Conservation (phyloP, 2,797 vertebrate genomes). For the Peromyscus aztecus region DNA sequence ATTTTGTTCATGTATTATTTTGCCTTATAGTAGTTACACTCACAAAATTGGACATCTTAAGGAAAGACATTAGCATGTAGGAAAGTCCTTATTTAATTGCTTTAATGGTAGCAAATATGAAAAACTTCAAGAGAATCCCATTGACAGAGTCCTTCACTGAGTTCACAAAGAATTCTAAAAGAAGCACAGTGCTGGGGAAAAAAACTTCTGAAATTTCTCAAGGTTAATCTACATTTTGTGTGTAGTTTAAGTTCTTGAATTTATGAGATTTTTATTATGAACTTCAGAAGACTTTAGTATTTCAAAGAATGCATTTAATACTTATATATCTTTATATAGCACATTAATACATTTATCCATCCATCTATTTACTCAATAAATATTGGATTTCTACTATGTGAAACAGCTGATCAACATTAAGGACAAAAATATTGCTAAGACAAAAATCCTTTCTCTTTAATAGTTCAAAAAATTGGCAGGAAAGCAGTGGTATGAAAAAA, state of each 20-base stretch:
- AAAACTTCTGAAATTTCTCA: slow-evolving; percentile 22
- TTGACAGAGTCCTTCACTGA: background rate
- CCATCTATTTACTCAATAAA: slow-evolving; percentile 7
- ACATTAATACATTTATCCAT: background rate
- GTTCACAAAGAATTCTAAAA: background rate
- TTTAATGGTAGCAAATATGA: background rate
- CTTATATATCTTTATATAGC: slow-evolving; percentile 33
- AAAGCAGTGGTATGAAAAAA: slow-evolving; percentile 2
- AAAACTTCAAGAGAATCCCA: slow-evolving; percentile 4
- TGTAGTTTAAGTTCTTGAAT: slow-evolving; percentile 42
- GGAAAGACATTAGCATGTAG: background rate
- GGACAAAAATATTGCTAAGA: slow-evolving; percentile 1
- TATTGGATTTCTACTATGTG: slow-evolving; percentile 12
- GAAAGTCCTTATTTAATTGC: slow-evolving; percentile 31
- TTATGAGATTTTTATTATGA: slow-evolving; percentile 59
- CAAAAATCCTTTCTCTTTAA: slow-evolving; percentile 30
- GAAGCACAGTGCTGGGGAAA: background rate
- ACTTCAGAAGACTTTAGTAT: slow-evolving; percentile 25
- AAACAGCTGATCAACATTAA: slow-evolving; percentile 4
- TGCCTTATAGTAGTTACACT: background rate
- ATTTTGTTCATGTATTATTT: background rate
- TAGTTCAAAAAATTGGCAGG: slow-evolving; percentile 16
- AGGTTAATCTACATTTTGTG: background rate
- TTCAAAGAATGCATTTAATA: slow-evolving; percentile 39
- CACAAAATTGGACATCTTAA: background rate